phyloP scores from a whole-genome alignment of 2,888 invertebrate genomes.

The Hipparchia semele region DNA sequence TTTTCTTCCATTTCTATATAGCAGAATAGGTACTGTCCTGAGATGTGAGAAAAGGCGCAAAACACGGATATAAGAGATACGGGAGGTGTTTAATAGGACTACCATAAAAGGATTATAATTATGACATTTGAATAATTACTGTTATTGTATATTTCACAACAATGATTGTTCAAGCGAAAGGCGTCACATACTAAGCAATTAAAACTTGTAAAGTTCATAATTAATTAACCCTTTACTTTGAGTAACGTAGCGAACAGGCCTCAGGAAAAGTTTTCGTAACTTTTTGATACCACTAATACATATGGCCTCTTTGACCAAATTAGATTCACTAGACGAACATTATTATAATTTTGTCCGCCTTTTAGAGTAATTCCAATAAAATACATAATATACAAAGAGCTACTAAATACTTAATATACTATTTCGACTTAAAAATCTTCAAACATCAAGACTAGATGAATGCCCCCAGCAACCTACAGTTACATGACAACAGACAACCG shows the following conservation, averaged over 20 bases:
- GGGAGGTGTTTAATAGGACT: neutral
- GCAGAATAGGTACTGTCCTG: neutral
- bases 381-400: too few species aligned
- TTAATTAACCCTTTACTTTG: neutral
- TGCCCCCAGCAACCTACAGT: too few species aligned
- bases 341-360: too few species aligned
- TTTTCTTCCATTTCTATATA: too few species aligned
- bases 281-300: too few species aligned
- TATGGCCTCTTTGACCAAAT: too few species aligned
- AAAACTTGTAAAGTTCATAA: neutral
- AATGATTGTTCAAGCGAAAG: conserved; percentile 9
- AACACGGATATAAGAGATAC: neutral
- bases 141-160: conserved; percentile 6
- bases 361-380: too few species aligned
- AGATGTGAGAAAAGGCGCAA: neutral
- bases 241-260: neutral
- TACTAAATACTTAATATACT: too few species aligned
- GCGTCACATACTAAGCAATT: conserved; percentile 17
- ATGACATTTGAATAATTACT: conserved; percentile 4
- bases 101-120: conserved; percentile 9
- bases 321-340: too few species aligned
- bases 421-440: too few species aligned
- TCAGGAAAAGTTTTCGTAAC: too few species aligned
- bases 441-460: too few species aligned
- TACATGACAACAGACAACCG: neutral